Conservation (phyloP, 2,797 vertebrate genomes). For the Labeo calbasu region DNA sequence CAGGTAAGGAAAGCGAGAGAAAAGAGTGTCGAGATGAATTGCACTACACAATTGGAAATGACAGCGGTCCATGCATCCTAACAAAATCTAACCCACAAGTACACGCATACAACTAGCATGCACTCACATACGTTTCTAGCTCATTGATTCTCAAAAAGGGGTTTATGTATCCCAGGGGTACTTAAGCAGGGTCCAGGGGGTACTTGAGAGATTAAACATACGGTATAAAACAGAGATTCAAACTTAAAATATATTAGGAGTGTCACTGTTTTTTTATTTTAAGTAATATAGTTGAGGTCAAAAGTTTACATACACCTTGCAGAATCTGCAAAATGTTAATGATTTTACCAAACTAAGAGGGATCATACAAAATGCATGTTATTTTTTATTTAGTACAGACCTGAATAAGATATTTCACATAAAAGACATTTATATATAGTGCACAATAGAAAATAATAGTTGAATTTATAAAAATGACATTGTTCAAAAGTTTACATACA, state of each 20-base stretch:
- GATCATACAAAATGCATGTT: too few relatives aligned
- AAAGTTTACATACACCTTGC: too few relatives aligned
- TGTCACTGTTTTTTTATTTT: background rate
- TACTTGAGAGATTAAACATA: background rate
- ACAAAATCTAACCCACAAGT: constrained; percentile 67
- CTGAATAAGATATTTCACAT: too few relatives aligned
- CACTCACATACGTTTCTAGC: constrained; percentile 19
- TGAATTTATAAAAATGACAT: too few relatives aligned
- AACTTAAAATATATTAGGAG: background rate
- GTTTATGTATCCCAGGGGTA: background rate
- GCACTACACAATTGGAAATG: constrained; percentile 84
- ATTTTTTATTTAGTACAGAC: too few relatives aligned
- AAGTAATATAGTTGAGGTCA: too few relatives aligned
- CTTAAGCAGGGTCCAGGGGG: background rate
- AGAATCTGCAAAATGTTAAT: too few relatives aligned
- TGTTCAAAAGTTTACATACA: too few relatives aligned
- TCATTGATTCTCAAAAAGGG: background rate
- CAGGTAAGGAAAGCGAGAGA: constrained; percentile 76
- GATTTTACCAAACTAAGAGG: too few relatives aligned
- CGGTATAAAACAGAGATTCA: background rate
- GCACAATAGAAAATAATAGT: too few relatives aligned
- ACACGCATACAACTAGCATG: constrained; percentile 38
- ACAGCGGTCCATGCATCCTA: constrained; percentile 85
- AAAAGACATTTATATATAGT: too few relatives aligned
- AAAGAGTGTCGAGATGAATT: constrained; percentile 86